phyloP scores from a whole-genome alignment of 2,797 vertebrate species.

The Heteromormyrus szaboi region DNA sequence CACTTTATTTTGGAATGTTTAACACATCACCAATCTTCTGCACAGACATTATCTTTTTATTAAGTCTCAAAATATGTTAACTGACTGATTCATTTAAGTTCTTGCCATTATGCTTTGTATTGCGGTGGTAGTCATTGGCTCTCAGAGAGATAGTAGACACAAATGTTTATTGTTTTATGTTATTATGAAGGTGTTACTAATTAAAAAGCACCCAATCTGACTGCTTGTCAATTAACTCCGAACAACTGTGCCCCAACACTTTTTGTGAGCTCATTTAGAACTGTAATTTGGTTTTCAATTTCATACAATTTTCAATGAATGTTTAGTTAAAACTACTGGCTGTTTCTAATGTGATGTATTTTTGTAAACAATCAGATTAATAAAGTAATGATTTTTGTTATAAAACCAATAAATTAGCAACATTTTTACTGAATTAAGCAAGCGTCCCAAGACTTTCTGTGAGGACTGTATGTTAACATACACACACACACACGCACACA shows the following conservation, averaged over 20 bases:
- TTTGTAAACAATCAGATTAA: background rate
- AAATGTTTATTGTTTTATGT: background rate
- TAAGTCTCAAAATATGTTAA: background rate
- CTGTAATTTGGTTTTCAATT: background rate
- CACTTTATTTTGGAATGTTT: background rate
- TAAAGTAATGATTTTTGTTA: background rate
- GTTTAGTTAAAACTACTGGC: background rate
- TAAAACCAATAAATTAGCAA: background rate
- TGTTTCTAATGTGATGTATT: background rate
- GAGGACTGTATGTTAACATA: background rate
- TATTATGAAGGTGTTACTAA: background rate
- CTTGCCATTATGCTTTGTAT: background rate
- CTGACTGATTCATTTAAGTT: background rate
- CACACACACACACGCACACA: background rate
- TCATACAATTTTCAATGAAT: background rate
- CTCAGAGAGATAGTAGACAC: background rate
- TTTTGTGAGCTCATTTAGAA: background rate
- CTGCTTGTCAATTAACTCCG: background rate
- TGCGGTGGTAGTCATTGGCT: background rate
- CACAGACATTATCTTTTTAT: background rate
- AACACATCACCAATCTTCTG: background rate
- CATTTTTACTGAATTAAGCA: background rate
- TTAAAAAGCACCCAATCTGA: background rate
- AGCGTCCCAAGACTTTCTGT: background rate
- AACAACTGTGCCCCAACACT: background rate